Percentiles rank a stretch among this genome's conserved stretches.
Evolutionary conservation across 2,113 vertebrate species (phyloP).

Genomic region (Pontoporia blainvillei): DNA sequence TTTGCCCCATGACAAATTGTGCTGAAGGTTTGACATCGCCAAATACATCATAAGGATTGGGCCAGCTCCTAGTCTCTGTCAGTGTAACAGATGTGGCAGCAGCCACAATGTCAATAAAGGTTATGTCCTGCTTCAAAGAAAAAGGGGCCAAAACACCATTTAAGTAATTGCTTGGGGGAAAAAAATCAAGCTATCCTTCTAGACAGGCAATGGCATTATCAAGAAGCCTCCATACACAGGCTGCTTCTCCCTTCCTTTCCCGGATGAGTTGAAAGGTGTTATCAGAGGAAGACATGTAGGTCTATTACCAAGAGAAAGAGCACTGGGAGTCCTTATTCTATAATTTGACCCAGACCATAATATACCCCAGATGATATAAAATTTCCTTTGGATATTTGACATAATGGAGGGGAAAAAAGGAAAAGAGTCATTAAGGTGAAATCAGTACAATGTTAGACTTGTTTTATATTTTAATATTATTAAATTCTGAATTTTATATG

Average conservation of each 20-base stretch:
- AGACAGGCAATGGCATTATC: background rate
- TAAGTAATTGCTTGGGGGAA: conserved; percentile 46
- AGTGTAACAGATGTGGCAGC: conserved; percentile 50
- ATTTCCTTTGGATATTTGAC: background rate
- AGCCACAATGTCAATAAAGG: conserved; percentile 65
- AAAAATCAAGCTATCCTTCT: conserved; percentile 22
- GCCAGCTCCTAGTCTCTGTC: conserved; percentile 41
- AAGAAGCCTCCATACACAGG: background rate
- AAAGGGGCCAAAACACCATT: conserved; percentile 52
- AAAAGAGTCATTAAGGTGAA: background rate
- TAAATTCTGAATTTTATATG: background rate
- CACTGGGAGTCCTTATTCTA: background rate
- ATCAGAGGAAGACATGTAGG: background rate
- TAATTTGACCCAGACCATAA: background rate
- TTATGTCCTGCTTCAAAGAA: conserved; percentile 54
- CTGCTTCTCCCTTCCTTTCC: background rate
- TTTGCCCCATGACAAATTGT: conserved; percentile 39
- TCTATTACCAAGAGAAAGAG: background rate
- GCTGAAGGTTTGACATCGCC: background rate
- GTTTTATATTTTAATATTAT: background rate
- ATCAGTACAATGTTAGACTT: background rate
- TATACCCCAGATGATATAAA: background rate
- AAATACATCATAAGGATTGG: conserved; percentile 16
- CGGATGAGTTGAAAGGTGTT: background rate
- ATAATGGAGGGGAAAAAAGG: background rate